phyloP scores from a whole-genome alignment of 2,888 invertebrate genomes.

The Epistrophella euchroma region DNA sequence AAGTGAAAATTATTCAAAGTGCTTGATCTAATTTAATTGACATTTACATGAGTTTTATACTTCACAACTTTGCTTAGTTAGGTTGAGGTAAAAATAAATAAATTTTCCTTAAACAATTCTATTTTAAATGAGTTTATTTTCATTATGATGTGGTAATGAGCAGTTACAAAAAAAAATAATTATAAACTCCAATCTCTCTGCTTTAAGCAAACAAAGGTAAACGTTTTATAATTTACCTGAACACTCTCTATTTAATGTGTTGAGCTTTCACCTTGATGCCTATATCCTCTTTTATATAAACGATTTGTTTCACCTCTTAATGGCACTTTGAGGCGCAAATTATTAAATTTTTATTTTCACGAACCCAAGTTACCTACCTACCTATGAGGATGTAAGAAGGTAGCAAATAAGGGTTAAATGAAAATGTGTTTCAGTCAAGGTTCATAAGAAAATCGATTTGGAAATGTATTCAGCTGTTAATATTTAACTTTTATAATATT shows the following conservation, averaged over 20 bases:
- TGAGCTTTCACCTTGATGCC: conserved; percentile 35
- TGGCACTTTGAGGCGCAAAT: conserved; percentile 12
- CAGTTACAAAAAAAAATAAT: conserved; percentile 16
- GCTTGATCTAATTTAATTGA: conserved; percentile 66
- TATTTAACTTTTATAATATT: conserved; percentile 16
- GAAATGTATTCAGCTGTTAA: conserved; percentile 24
- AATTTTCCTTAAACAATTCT: conserved; percentile 8
- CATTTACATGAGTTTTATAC: conserved; percentile 46
- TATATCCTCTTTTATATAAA: conserved; percentile 18
- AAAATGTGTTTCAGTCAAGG: conserved; percentile 3
- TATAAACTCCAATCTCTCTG: not conserved
- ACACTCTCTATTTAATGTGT: conserved; percentile 23
- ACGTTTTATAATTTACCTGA: conserved; percentile 22
- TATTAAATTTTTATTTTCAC: conserved; percentile 26
- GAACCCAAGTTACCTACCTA: no score
- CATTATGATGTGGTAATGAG: conserved; percentile 22
- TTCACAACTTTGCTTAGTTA: conserved; percentile 46
- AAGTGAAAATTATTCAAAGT: conserved; percentile 65
- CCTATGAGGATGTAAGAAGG: not conserved
- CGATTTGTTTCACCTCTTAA: conserved; percentile 9
- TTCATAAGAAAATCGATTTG: not conserved
- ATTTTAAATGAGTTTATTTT: conserved; percentile 27
- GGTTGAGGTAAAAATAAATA: not conserved
- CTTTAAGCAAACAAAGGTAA: conserved; percentile 13
- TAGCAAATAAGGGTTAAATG: not conserved